These are phyloP conservation scores for Trachelus troglodyta DNA, from an alignment of 2,888 invertebrate species.

Conservation along the genomic window DNA sequence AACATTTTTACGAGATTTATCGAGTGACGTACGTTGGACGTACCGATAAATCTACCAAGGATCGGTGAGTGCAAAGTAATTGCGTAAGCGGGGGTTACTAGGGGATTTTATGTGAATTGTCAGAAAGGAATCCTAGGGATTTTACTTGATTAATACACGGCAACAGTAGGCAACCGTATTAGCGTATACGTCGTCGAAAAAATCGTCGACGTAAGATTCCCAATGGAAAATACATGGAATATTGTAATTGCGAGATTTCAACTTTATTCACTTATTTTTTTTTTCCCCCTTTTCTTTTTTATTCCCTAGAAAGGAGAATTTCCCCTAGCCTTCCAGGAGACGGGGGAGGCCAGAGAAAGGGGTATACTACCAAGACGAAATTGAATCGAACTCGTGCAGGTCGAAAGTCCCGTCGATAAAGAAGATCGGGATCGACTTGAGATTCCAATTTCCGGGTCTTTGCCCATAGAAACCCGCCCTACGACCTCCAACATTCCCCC, in stretches of 20 bases:
- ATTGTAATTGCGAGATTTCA: too few species aligned
- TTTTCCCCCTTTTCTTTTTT: too few species aligned
- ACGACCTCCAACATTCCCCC: background rate
- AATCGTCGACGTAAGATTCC: too few species aligned
- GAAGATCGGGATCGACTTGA: slow-evolving; percentile 59
- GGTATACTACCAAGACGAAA: too few species aligned
- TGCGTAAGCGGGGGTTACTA: background rate
- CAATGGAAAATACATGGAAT: too few species aligned
- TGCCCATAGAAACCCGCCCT: background rate
- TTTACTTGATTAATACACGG: background rate
- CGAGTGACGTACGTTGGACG: background rate
- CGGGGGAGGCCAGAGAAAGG: too few species aligned
- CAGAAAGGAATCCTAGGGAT: background rate
- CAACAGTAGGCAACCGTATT: background rate
- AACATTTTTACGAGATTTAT: background rate
- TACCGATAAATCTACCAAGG: background rate
- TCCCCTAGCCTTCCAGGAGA: too few species aligned
- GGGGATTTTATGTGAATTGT: background rate
- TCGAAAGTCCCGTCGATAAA: slow-evolving; percentile 12
- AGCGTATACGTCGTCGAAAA: background rate
- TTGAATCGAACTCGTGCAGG: too few species aligned
- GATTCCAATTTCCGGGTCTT: slow-evolving; percentile 56
- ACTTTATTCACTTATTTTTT: too few species aligned
- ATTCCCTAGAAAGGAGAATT: too few species aligned
- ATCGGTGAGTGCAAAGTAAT: background rate